phyloP scores from a whole-genome alignment of 2,888 invertebrate genomes.

The Temnothorax ravouxi region DNA sequence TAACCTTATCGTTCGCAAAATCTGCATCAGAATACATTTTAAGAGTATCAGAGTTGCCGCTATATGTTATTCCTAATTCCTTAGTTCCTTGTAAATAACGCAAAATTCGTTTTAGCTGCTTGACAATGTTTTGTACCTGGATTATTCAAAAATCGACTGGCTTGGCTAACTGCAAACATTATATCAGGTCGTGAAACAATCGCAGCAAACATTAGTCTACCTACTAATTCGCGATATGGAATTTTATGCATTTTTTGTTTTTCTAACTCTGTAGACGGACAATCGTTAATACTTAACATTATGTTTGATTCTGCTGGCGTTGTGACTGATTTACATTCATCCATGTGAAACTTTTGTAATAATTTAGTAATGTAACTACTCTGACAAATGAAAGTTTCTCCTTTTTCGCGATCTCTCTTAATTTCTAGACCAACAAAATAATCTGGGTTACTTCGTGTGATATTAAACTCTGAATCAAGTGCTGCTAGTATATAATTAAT shows the following conservation, averaged over 20 bases:
- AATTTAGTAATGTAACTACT: no score
- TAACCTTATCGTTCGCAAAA: constrained; percentile 29
- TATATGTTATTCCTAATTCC: constrained; percentile 14
- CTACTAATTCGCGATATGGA: not conserved
- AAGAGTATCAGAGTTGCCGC: not conserved
- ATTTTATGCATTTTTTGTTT: not conserved
- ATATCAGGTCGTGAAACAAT: constrained; percentile 11
- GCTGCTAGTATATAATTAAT: constrained; percentile 48
- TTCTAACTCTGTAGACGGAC: not conserved
- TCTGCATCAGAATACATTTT: constrained; percentile 33
- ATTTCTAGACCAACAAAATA: no score
- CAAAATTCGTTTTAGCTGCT: constrained; percentile 1
- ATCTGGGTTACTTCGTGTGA: no score
- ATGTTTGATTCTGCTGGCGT: constrained; percentile 37
- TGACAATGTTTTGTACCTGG: not conserved
- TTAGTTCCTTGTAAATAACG: not conserved
- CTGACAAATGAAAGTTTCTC: no score
- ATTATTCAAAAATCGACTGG: not conserved
- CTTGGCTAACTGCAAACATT: not conserved
- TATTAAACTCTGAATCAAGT: constrained; percentile 36
- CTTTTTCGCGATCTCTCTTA: no score
- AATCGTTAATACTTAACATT: constrained; percentile 10
- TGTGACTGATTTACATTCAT: constrained; percentile 22
- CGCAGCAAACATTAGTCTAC: no score
- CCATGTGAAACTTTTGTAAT: no score